Base-by-base conservation (phyloP, 2,888 invertebrate species). In the Xestia rhomboidea region DNA sequence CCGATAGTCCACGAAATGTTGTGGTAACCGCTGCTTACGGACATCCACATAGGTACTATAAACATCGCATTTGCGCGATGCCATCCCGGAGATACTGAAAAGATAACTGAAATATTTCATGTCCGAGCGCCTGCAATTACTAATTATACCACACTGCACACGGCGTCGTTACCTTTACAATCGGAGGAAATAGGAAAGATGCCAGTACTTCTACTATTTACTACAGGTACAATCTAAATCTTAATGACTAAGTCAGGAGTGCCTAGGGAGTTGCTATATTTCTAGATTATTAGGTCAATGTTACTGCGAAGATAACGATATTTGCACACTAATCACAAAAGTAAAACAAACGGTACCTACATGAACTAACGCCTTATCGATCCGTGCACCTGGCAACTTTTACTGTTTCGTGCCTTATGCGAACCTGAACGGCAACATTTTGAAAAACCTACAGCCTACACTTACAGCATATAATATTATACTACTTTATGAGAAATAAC, bases 241-340 rank as follows among this genome's bases (percentile, higher is more conserved):
- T 34, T 34, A 73, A 73, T 76, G 82, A 79, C 82, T 77, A 73
- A 68, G 24, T 73, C 64, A 77, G 79, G 79, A 82, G 79, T 77
- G 68, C 30, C 64, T 51, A 62, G 15, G 41, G 82, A 76, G 54
- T 67, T 57, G 15, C 38, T 49, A 54, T 49, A 15, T 64, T 57
- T 54, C 63, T 71, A 76, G 63, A 72, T 76, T 67, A 66, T 62
- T 49, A 21, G 79, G 83, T 70, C 83, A 81, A 70, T 70, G 70
- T 70, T 70, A 70, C 24, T 34, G 27, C 34, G 21, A 38, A 71
- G 73, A 80, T 79, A 80, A 46, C 54, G 38, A 73, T 68, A 78
- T 83, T 81, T 78, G 54, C 38, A 67, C 78, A 68, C 18, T 62
- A 64, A 69, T 69, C 44, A 41, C 34, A 27, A 49, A 46, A 41